Evolutionary conservation across 64 coral and sea anemone species (phyloP), one percentile per base, ranked within the genome.

Genomic region (Catalaphyllia jardinei): DNA sequence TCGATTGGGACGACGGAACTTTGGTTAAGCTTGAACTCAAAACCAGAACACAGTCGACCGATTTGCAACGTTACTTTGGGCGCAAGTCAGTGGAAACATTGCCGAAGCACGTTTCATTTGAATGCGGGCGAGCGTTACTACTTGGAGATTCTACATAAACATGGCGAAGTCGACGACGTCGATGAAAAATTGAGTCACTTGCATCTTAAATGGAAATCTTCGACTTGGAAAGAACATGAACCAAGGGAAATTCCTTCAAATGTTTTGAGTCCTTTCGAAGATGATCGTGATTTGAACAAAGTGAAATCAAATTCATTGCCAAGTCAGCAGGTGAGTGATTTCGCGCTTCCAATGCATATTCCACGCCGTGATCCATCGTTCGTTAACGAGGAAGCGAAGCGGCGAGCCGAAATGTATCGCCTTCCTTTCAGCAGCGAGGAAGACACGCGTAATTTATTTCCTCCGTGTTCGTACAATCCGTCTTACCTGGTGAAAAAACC

Each of bases 391-490:
- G 54, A 88, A 62, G 52, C 17, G 27, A 27, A 64, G 25, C 63
- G 31, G 31, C 67, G 91, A 28, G 20, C 76, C 0, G 71, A 62
- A 39, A 93, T 93, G 51, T 74, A 80, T 62, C 24, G 13, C 4
- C 69, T 93, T 28, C 91, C 91, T 15, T 88, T 93, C 65, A 88
- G 88, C 8, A 25, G 2, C 14, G 91, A 88, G 54, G 46, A 33
- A 72, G 91, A 88, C 77, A 87, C 91, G 35, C 88, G 73, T 18
- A 16, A 93, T 73, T 52, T 93, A 20, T 93, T 93, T 24, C 65
- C 86, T 49, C 3, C 38, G 13, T 93, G 91, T 39, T 17, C 22
- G 10, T 88, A 93, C 33, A 88, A 30, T 29, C 91, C 91, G 49
- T 81, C 76, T 79, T 93, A 93, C 31, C 18, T 93, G 4, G 59